Percentiles rank a stretch among this genome's conserved stretches.
phyloP scores from a whole-genome alignment of 2,888 invertebrate species.

The Ceratothoa steindachneri region DNA sequence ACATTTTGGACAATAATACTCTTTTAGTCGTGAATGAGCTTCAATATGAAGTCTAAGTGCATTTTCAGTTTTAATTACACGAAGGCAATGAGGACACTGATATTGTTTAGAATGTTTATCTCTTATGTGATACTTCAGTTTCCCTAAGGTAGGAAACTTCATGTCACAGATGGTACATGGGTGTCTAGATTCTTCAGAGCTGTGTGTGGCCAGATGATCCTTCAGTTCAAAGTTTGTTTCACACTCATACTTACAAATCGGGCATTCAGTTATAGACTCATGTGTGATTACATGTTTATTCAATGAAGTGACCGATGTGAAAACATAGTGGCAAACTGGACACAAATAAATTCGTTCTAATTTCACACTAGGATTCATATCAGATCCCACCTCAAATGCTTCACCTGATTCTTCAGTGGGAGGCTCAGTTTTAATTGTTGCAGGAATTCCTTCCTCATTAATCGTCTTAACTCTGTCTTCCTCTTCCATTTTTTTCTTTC shows the following conservation, averaged over 20 bases:
- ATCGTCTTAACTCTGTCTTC: background rate
- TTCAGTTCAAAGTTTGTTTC: background rate
- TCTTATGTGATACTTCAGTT: slow-evolving; percentile 1
- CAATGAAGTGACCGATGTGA: slow-evolving; percentile 1
- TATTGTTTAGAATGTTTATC: background rate
- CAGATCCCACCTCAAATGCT: background rate
- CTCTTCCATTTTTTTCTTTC: background rate
- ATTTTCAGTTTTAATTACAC: background rate
- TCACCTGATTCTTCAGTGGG: background rate
- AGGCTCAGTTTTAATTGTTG: background rate
- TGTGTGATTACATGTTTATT: background rate
- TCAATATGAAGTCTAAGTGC: slow-evolving; percentile 4
- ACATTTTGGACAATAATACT: slow-evolving; percentile 4
- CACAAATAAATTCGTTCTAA: slow-evolving; percentile 1
- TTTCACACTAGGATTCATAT: slow-evolving; percentile 6
- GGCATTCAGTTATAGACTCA: background rate
- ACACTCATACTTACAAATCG: background rate
- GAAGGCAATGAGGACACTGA: background rate
- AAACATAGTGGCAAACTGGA: slow-evolving; percentile 4
- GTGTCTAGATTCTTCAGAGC: background rate
- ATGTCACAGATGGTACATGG: background rate
- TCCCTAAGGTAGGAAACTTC: background rate
- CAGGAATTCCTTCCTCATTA: background rate
- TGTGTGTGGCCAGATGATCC: background rate
- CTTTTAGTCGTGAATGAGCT: background rate